These are phyloP conservation scores for Dichetophora obliterata DNA, from an alignment of 2,888 invertebrate species.

Conservation along the genomic window DNA sequence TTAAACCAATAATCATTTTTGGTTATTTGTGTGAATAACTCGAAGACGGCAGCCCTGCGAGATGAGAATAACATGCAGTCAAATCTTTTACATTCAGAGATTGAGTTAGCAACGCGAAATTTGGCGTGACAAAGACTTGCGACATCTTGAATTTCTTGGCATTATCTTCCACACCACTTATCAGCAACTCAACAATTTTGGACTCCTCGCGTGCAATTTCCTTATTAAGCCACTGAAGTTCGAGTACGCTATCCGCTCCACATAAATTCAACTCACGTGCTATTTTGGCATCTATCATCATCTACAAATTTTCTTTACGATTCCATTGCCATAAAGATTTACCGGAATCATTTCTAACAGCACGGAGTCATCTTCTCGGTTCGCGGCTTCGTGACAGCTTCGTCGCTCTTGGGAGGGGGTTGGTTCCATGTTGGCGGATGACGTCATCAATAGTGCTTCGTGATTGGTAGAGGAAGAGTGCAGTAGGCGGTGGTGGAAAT, in stretches of 20 bases:
- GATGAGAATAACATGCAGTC: neutral
- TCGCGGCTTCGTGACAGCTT: too few species aligned
- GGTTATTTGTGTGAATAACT: neutral
- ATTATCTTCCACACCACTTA: neutral
- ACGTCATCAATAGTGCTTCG: too few species aligned
- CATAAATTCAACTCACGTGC: neutral
- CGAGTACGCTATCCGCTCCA: neutral
- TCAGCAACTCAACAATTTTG: neutral
- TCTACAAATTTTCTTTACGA: neutral
- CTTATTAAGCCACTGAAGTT: too few species aligned
- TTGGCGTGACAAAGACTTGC: neutral
- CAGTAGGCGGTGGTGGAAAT: neutral
- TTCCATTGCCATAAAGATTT: neutral
- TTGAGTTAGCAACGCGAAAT: neutral
- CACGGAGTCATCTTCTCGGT: neutral
- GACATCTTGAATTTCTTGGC: slow-evolving; percentile 12
- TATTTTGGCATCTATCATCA: neutral
- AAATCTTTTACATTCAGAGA: too few species aligned
- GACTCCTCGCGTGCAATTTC: neutral
- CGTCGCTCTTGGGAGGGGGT: too few species aligned
- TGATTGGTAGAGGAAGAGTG: neutral
- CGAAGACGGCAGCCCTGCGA: neutral
- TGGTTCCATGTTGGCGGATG: too few species aligned
- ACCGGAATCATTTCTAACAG: neutral
- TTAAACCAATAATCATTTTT: too few species aligned